These are phyloP conservation scores for Helicoverpa assulta DNA, from an alignment of 2,888 invertebrate genomes.

Conservation along the genomic window DNA sequence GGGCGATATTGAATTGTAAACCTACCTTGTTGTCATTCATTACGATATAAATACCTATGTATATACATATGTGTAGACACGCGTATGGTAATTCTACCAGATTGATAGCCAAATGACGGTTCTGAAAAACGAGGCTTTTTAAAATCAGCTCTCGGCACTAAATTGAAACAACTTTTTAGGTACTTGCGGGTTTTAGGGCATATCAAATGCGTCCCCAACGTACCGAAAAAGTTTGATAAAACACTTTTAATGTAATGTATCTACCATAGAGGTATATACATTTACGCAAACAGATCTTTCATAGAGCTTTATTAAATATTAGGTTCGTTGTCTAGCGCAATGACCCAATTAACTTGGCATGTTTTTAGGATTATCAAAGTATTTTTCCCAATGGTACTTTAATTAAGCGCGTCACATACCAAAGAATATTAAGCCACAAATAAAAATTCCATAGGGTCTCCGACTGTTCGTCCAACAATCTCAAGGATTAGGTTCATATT, in stretches of 20 bases:
- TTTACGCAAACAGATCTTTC: too few relatives aligned
- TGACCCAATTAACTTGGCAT: too few relatives aligned
- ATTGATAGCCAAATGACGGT: conserved; percentile 18
- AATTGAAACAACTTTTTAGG: conserved; percentile 27
- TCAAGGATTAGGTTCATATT: conserved; percentile 21
- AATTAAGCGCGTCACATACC: too few relatives aligned
- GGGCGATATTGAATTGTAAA: not conserved
- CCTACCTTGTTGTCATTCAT: conserved; percentile 1
- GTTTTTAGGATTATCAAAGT: too few relatives aligned
- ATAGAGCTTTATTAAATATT: too few relatives aligned
- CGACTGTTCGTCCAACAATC: conserved; percentile 16
- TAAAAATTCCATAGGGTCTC: conserved; percentile 3
- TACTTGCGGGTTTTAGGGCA: conserved; percentile 7
- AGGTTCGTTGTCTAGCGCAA: too few relatives aligned
- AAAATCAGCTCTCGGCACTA: conserved; percentile 32
- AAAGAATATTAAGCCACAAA: not conserved
- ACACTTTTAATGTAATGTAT: not conserved
- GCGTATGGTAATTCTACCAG: conserved; percentile 2
- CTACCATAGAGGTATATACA: too few relatives aligned
- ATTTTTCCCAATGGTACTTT: too few relatives aligned
- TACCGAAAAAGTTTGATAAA: not conserved
- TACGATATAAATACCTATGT: not conserved
- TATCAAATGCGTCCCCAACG: not conserved
- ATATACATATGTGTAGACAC: not conserved
- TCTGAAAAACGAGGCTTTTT: conserved; percentile 31